Evolutionary conservation across 2,888 invertebrate species (phyloP).

Genomic region (Sarcophaga subvicina): DNA sequence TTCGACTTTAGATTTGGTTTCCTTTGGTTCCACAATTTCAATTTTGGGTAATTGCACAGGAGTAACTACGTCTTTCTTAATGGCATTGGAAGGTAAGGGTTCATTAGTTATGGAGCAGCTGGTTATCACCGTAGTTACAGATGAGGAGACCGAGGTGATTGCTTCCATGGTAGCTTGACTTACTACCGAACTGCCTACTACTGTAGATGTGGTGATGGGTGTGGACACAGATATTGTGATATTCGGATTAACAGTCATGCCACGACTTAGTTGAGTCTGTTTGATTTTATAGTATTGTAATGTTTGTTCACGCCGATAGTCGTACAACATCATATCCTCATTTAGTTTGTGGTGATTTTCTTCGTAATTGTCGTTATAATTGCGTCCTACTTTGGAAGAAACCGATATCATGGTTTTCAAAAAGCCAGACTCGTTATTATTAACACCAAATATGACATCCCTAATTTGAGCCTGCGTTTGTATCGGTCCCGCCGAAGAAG

Average conservation of each 20-base stretch:
- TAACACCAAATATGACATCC: conserved; percentile 78
- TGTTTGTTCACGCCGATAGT: conserved; percentile 88
- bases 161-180: background rate
- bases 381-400: conserved; percentile 77
- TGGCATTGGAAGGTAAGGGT: background rate
- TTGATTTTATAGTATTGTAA: conserved; percentile 88
- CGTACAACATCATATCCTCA: conserved; percentile 87
- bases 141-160: background rate
- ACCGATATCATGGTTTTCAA: conserved; percentile 80
- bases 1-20: conserved; percentile 24
- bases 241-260: conserved; percentile 61
- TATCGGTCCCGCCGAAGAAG: conserved; percentile 68
- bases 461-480: conserved; percentile 79
- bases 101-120: background rate
- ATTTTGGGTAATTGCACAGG: conserved; percentile 51
- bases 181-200: conserved; percentile 4
- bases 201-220: conserved; percentile 30
- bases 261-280: conserved; percentile 84
- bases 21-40: conserved; percentile 49
- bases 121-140: background rate
- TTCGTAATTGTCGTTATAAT: conserved; percentile 73
- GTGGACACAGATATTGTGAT: conserved; percentile 41
- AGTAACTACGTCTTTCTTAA: conserved; percentile 1
- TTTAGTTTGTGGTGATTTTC: conserved; percentile 73
- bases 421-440: conserved; percentile 78